Base-by-base conservation (phyloP, 2,113 vertebrate genomes). In the Corythoichthys intestinalis region DNA sequence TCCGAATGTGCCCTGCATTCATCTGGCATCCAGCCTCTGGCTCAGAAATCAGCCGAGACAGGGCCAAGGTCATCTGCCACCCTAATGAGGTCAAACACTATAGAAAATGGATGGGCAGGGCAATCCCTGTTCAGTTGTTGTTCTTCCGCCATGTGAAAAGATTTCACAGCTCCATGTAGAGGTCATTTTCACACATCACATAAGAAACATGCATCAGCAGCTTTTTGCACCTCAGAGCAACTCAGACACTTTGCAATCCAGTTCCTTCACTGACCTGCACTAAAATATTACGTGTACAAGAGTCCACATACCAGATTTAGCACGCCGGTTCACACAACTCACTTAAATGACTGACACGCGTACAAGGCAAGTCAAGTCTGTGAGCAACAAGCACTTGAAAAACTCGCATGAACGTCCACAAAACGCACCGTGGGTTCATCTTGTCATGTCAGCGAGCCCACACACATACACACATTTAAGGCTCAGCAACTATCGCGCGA, bases 151-250 rank as follows among this genome's bases (percentile, higher is more conserved):
- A 13, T 58, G 5, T 15, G 7, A 56, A 6, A 52, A 46, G 2
- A 57, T 10, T n/a, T 39, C n/a, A 46, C 4, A 61, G 52, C 34
- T 41, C 6, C 41, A 48, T 28, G 67, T 35, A 47, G 58, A 47
- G 61, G 50, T 8, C 60, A 38, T 34, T 54, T n/a, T 54, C 44
- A 44, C 38, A 54, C 54, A 58, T 58, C 34, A n/a, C 5, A 53
- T 67, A 67, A 60, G 69, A 39, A 37, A 68, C 68, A 78, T 89
- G 89, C 87, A 82, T 89, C 86, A 88, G 87, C 85, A 89, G 74
- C 81, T 87, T 82, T 71, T 58, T 77, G 41, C 73, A 69, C 77
- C 73, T 59, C 72, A 65, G 70, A 44, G 49, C 79, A 28, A 35
- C 66, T 66, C 70, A 75, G 77, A 71, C 35, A 81, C 79, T 73